Evolutionary conservation across 2,888 invertebrate species (phyloP), one percentile per base, ranked within the genome.

Genomic region (Thyatira batis): DNA sequence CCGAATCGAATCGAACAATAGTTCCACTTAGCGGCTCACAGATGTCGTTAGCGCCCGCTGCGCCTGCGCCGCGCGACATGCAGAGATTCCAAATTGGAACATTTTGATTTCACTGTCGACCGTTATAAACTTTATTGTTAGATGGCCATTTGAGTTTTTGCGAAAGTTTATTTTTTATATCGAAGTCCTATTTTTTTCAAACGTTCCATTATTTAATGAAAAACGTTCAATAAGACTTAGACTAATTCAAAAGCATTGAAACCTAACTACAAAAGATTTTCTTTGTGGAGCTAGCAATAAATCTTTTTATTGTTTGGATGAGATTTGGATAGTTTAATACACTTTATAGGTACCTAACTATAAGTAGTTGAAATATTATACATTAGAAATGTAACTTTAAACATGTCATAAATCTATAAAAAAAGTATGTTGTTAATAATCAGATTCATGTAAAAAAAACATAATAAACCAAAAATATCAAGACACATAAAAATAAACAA

Each of bases 31-130:
- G 84, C 76, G 79, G 72, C 80, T 71, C 76, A 85, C 78, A 91
- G 90, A 91, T 90, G 90, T 90, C 90, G 89, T 89, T 91, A 89
- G 83, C 80, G 76, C 89, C 86, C 79, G 89, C 89, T 89, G 89
- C 73, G 89, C 67, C 57, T 62, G 71, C 74, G 71, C 69, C 63
- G 61, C 62, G 64, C 68, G 62, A 74, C 84, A 80, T 73, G 82
- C 84, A 65, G 80, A 66, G 82, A 80, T 81, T 71, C 71, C 66
- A 81, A 85, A 86, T 87, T 83, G 73, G 77, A 77, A 78, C 67
- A 65, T 63, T 66, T 60, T 53, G 55, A 60, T 65, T 67, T 60
- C 50, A 54, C 58, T 70, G 58, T 53, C 52, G 55, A 58, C 62
- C 60, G 52, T 49, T 46, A 44, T 50, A 33, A 23, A 23, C 20